Base-by-base conservation (phyloP, 2,888 invertebrate genomes). In the Tinea trinotella region DNA sequence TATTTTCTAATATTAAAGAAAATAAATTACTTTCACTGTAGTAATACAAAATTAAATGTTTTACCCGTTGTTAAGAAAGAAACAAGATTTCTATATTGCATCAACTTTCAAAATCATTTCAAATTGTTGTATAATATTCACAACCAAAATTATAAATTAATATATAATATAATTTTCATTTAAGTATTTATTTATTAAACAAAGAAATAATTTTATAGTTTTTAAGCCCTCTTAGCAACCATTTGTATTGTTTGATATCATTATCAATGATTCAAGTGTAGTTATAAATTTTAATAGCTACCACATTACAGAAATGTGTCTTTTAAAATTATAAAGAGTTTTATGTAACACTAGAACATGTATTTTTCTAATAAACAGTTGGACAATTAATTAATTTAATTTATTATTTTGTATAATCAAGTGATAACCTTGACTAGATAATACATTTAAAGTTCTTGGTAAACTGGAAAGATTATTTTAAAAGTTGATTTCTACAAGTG, bases 371-470 rank as follows among this genome's bases (percentile, higher is more conserved):
- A 20, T 48, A 48, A 44, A 20, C 9, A 15, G 12, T 48, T 15
- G 5, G 17, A 46, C 5, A 35, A 35, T 10, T 35, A n/a, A 3
- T 40, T 40, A 40, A 40, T 40, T 40, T 13, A 40, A 40, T 30
- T 2, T 1, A 30, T 40, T 40, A 40, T 40, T 40, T 15, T 7
- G 15, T 40, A 7, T 22, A 22, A 22, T 22, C 35, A 35, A 15
- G 3, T 4, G 17, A 46, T 46, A 46, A 46, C 46, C 46, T 46
- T 46, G 46, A 19, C 18, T 10, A 46, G 46, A 46, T 46, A 46
- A 46, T n/a, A 40, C 12, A 40, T 40, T 40, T 40, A 40, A 40
- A 40, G n/a, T 17, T 19, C 19, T 18, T 46, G 46, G 46, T 46
- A 46, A 18, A 18, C 7, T 46, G 19, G 12, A 2, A 17, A 40